Conservation (phyloP, 2,797 vertebrate genomes). For the Cynodonichthys magdalenae region DNA sequence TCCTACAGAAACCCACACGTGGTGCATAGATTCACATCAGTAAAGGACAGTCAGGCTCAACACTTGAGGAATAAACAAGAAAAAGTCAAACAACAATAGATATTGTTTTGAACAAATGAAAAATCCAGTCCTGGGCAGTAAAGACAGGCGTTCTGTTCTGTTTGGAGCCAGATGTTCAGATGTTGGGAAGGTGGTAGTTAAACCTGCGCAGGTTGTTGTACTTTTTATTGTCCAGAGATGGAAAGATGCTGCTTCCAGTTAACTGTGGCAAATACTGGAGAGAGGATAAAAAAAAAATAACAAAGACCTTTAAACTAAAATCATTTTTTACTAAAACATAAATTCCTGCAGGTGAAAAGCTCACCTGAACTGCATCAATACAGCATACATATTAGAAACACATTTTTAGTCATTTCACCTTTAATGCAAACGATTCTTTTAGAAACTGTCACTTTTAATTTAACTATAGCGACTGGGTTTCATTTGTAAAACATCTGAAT, state of each 20-base stretch:
- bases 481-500: too few species aligned
- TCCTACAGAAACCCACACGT: slow-evolving; percentile 33
- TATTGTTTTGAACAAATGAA: not conserved
- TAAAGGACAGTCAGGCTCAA: slow-evolving; percentile 11
- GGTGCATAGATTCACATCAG: slow-evolving; percentile 66
- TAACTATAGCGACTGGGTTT: too few species aligned
- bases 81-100: not conserved
- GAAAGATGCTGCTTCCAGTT: slow-evolving; percentile 86
- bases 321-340: too few species aligned
- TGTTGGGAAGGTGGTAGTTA: slow-evolving; percentile 92
- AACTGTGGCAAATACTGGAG: slow-evolving; percentile 89
- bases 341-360: too few species aligned
- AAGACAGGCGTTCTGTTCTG: not conserved
- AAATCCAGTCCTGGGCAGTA: slow-evolving; percentile 33
- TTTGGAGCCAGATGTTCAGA: slow-evolving; percentile 70
- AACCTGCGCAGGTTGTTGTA: slow-evolving; percentile 86
- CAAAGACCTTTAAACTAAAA: not conserved
- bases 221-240: slow-evolving; percentile 89
- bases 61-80: not conserved
- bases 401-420: too few species aligned
- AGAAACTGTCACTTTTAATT: too few species aligned
- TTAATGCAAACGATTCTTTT: too few species aligned
- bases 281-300: not conserved
- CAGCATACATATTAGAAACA: too few species aligned
- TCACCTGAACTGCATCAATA: too few species aligned